These are phyloP conservation scores for Alosa alosa DNA, from an alignment of 2,113 vertebrate species.

Conservation along the genomic window DNA sequence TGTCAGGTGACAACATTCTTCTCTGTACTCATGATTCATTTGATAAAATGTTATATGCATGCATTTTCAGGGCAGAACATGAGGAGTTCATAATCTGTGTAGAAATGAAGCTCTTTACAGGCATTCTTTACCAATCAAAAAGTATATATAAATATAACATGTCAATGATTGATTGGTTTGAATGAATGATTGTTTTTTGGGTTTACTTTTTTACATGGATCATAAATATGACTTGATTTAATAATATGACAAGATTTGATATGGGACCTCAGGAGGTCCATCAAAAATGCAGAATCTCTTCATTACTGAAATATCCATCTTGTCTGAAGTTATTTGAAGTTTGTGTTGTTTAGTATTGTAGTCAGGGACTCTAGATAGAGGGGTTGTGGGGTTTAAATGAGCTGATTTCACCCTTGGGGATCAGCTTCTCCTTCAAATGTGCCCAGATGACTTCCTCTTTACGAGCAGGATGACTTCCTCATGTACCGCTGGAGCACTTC, in stretches of 20 bases:
- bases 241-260: neutral
- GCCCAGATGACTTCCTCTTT: conserved; percentile 5
- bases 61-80: too few relatives aligned
- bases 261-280: neutral
- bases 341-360: neutral
- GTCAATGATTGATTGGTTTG: too few relatives aligned
- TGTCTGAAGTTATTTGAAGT: neutral
- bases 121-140: neutral
- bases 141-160: too few relatives aligned
- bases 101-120: too few relatives aligned
- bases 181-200: neutral
- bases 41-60: neutral
- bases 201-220: neutral
- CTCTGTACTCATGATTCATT: neutral
- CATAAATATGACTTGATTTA: neutral
- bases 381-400: neutral
- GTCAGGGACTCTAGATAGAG: neutral
- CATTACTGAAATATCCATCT: neutral
- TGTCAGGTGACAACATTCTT: neutral
- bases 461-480: neutral
- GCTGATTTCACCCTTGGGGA: neutral
- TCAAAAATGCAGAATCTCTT: neutral
- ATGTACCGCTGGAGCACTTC: neutral
- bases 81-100: too few relatives aligned
- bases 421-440: neutral